A percentile compares a stretch with the other conserved stretches of the same genome.
Conservation (phyloP, 2,113 vertebrate species). For the Aptenodytes patagonicus region DNA sequence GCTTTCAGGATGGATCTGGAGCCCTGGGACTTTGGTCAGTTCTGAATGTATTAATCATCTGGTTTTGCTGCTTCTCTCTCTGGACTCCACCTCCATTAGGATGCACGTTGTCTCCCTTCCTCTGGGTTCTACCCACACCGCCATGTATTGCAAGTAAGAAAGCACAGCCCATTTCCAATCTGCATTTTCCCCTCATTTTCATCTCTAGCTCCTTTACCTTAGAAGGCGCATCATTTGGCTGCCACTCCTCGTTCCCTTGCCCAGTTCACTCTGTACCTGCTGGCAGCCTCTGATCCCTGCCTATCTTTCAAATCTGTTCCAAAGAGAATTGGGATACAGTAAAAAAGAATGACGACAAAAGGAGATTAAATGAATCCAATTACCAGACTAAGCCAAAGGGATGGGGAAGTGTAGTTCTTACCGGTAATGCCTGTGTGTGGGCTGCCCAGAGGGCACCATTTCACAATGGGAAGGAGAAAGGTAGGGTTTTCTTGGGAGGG, state of each 20-base stretch:
- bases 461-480: not conserved
- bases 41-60: not conserved
- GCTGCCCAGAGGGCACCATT: conserved; percentile 3
- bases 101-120: not conserved
- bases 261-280: not conserved
- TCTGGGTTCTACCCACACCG: not conserved
- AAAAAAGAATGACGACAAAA: conserved; percentile 59
- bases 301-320: conserved; percentile 44
- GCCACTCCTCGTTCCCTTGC: not conserved
- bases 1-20: not conserved
- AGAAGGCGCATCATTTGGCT: not conserved
- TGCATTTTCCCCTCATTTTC: not conserved
- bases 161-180: not conserved
- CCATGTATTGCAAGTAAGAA: not conserved
- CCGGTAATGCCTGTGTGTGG: not conserved
- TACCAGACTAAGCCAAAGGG: conserved; percentile 22
- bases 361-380: conserved; percentile 61
- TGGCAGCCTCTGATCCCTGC: conserved; percentile 26
- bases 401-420: not conserved
- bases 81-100: not conserved
- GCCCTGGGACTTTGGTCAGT: conserved; percentile 17
- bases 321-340: conserved; percentile 14
- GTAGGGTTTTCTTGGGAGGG: not conserved
- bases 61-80: not conserved
- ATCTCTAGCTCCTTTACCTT: not conserved